Evolutionary conservation across 2,888 invertebrate species (phyloP).

Genomic region (Busseola fusca): DNA sequence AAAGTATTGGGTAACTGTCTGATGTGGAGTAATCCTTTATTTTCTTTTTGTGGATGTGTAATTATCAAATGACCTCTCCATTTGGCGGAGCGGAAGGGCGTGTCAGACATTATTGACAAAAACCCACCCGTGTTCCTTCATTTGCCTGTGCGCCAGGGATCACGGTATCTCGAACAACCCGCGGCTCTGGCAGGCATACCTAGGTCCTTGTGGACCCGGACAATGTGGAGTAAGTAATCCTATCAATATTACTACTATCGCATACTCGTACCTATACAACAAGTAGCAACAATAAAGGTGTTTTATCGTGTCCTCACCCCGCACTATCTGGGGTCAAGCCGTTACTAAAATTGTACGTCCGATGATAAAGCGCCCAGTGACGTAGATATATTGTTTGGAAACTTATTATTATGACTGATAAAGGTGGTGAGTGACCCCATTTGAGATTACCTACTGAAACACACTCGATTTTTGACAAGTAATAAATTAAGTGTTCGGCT

Average conservation of each 20-base stretch:
- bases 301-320: constrained; percentile 57
- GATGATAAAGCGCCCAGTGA: constrained; percentile 61
- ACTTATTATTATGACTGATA: constrained; percentile 49
- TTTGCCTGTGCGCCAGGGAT: too few species aligned
- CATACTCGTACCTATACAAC: constrained; percentile 20
- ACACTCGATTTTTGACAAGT: constrained; percentile 35
- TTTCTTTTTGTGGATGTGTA: too few species aligned
- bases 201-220: too few species aligned
- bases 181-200: too few species aligned
- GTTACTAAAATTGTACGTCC: constrained; percentile 57
- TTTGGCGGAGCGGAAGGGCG: too few species aligned
- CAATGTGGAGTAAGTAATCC: too few species aligned
- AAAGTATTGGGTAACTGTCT: constrained; percentile 6
- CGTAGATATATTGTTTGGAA: constrained; percentile 52
- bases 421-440: constrained; percentile 63
- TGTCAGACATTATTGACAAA: too few species aligned
- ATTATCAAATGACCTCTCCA: too few species aligned
- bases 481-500: constrained; percentile 7
- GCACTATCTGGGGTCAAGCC: constrained; percentile 58
- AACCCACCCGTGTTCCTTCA: too few species aligned
- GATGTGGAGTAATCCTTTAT: not conserved
- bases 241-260: not conserved
- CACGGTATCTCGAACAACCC: too few species aligned
- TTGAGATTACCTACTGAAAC: constrained; percentile 53
- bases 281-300: constrained; percentile 66